Evolutionary conservation across 2,888 invertebrate species (phyloP).

Genomic region (Coremacera marginata): DNA sequence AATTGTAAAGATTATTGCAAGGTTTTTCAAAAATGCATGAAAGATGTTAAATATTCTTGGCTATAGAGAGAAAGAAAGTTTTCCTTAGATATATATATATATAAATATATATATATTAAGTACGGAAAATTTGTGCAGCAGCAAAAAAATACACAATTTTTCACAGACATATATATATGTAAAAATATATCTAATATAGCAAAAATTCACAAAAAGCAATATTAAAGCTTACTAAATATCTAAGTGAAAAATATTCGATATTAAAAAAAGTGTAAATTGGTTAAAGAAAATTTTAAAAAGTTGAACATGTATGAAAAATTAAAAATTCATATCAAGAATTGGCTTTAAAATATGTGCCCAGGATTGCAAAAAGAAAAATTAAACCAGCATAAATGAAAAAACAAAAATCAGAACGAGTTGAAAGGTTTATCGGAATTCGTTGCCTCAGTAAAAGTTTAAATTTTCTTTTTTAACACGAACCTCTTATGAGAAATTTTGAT

Average conservation of each 20-base stretch:
- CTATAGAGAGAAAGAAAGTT: neutral
- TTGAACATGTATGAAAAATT: neutral
- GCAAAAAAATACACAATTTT: neutral
- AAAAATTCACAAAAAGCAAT: neutral
- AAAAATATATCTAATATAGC: neutral
- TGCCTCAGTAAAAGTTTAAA: no score
- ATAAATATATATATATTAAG: neutral
- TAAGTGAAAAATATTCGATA: neutral
- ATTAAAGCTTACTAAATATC: neutral
- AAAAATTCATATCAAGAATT: neutral
- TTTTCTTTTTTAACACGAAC: neutral
- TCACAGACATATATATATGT: neutral
- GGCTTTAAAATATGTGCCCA: neutral
- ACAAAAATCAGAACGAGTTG: neutral
- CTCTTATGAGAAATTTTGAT: slow-evolving; percentile 37
- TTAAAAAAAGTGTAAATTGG: no score
- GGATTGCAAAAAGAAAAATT: neutral
- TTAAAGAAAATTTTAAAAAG: neutral
- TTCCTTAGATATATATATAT: neutral
- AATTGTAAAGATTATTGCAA: neutral
- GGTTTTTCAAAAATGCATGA: neutral
- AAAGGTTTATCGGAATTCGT: neutral
- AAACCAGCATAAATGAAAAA: slow-evolving; percentile 12
- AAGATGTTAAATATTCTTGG: neutral
- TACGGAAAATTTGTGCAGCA: neutral